These are phyloP conservation scores for Morpho achilles DNA, from an alignment of 2,888 invertebrate genomes.

Conservation along the genomic window DNA sequence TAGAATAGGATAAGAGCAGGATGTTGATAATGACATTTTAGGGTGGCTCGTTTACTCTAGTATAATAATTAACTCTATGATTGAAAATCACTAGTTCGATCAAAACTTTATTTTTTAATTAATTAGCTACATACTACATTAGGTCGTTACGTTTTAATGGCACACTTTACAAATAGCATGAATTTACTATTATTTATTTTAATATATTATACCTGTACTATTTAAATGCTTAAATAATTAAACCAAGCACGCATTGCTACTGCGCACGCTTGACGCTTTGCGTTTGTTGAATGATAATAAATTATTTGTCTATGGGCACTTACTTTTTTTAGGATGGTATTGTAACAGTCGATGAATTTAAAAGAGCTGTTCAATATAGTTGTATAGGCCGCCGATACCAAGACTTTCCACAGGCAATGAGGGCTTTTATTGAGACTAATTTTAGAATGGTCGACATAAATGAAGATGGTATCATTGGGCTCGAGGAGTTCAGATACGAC, in stretches of 20 bases:
- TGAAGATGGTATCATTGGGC: conserved; percentile 87
- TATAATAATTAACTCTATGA: too few species aligned
- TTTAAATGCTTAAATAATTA: background rate
- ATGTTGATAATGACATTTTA: too few species aligned
- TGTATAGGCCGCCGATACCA: conserved; percentile 88
- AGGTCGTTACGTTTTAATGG: too few species aligned
- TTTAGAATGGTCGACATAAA: conserved; percentile 90
- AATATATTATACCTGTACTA: too few species aligned
- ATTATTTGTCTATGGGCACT: conserved; percentile 23
- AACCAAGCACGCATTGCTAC: conserved; percentile 23
- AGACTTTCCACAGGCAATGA: conserved; percentile 92
- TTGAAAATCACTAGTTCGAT: too few species aligned
- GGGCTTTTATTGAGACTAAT: conserved; percentile 90
- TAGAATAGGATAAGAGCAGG: too few species aligned
- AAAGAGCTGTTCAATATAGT: conserved; percentile 87
- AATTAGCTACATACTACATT: background rate
- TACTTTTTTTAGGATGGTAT: conserved; percentile 83
- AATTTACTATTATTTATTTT: conserved; percentile 2
- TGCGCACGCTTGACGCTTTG: conserved; percentile 42
- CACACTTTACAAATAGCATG: conserved; percentile 8
- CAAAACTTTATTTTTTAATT: too few species aligned
- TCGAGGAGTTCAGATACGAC: conserved; percentile 90
- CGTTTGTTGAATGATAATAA: conserved; percentile 13
- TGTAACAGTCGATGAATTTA: conserved; percentile 90
- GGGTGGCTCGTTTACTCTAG: too few species aligned